Percentiles rank a stretch among this genome's conserved stretches.
Conservation (phyloP, 2,113 vertebrate genomes). For the Scytalopus superciliaris region DNA sequence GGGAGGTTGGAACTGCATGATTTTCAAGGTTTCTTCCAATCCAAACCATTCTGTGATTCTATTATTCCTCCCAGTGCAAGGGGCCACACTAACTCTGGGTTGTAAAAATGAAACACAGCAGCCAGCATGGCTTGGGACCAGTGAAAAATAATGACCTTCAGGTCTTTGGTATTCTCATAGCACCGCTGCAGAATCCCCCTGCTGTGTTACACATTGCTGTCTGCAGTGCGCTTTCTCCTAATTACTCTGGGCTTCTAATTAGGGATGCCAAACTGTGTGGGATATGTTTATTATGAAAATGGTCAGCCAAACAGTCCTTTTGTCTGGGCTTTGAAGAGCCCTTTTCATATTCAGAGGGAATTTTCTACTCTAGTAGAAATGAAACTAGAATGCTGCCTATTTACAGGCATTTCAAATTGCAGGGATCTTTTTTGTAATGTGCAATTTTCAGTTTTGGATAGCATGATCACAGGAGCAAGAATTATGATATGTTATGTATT, state of each 20-base stretch:
- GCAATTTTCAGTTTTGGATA: conserved; percentile 19
- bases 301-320: conserved; percentile 17
- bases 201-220: not conserved
- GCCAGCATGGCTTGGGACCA: not conserved
- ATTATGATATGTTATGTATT: not conserved
- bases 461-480: not conserved
- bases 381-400: not conserved
- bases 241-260: conserved; percentile 40
- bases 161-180: conserved; percentile 14
- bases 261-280: conserved; percentile 31
- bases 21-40: not conserved
- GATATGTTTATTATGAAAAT: conserved; percentile 50
- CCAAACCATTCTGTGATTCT: not conserved
- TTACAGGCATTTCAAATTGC: conserved; percentile 3
- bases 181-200: not conserved
- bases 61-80: not conserved
- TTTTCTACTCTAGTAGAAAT: conserved; percentile 31
- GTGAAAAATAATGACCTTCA: conserved; percentile 3
- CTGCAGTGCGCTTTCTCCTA: conserved; percentile 8
- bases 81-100: not conserved
- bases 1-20: not conserved
- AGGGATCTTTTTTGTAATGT: not conserved
- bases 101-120: not conserved
- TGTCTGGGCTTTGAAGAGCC: conserved; percentile 27
- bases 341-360: conserved; percentile 39